These are phyloP conservation scores for Prosapia bicincta DNA, from an alignment of 2,888 invertebrate genomes.

Conservation along the genomic window DNA sequence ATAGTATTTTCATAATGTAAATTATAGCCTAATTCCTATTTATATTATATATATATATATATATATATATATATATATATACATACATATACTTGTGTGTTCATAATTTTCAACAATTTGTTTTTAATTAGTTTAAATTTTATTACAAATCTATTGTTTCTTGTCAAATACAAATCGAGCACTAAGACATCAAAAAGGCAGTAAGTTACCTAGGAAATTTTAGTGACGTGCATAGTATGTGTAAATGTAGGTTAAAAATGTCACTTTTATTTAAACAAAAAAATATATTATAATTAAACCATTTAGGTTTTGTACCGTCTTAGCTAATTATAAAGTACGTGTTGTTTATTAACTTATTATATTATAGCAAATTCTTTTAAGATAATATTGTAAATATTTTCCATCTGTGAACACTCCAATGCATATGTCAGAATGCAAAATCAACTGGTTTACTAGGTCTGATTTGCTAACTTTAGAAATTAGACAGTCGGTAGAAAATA, in stretches of 20 bases:
- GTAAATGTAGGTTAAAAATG: conserved; percentile 27
- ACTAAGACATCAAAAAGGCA: background rate
- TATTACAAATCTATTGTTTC: too few species aligned
- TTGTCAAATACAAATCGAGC: too few species aligned
- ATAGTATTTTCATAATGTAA: too few species aligned
- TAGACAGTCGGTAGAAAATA: too few species aligned
- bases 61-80: too few species aligned
- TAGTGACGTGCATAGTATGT: conserved; percentile 27
- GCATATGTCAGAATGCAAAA: background rate
- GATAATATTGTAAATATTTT: background rate
- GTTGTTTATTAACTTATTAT: background rate
- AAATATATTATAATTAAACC: background rate
- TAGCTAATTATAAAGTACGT: background rate
- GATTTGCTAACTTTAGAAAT: too few species aligned
- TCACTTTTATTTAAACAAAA: background rate
- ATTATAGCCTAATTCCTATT: too few species aligned
- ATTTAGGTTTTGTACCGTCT: background rate
- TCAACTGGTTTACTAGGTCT: background rate
- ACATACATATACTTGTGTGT: too few species aligned
- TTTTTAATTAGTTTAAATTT: too few species aligned
- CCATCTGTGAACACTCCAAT: background rate
- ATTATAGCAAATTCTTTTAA: too few species aligned
- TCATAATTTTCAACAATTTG: too few species aligned
- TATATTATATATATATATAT: too few species aligned
- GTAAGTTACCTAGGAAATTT: conserved; percentile 23